phyloP scores from a whole-genome alignment of 2,113 vertebrate genomes.

The Rattus rattus region DNA sequence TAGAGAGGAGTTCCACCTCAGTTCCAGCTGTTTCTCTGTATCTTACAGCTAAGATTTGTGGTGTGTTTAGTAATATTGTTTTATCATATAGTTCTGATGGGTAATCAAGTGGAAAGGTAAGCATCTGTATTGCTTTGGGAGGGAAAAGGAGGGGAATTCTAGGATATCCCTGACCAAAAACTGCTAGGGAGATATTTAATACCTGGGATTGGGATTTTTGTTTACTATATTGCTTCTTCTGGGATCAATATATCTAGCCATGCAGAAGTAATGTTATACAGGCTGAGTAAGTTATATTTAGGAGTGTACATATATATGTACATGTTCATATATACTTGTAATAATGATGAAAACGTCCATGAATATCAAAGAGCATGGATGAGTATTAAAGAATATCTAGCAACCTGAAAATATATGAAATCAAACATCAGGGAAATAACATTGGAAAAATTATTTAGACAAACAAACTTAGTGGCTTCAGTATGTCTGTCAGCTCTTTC shows the following conservation, averaged over 20 bases:
- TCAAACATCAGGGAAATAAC: not conserved
- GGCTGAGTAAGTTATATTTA: not conserved
- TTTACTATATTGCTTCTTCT: not conserved
- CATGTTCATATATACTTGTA: not conserved
- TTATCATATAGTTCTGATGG: not conserved
- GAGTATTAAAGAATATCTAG: not conserved
- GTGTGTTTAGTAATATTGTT: not conserved
- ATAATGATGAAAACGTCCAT: not conserved
- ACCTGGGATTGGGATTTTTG: not conserved
- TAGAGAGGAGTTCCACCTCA: not conserved
- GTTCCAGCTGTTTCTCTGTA: not conserved
- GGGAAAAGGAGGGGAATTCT: not conserved
- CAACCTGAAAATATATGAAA: not conserved
- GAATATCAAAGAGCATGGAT: not conserved
- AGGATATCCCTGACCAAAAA: not conserved
- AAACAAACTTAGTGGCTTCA: not conserved
- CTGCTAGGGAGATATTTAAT: not conserved
- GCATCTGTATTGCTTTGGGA: not conserved
- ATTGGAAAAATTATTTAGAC: not conserved
- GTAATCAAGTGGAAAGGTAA: not conserved
- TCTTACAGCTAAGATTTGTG: not conserved
- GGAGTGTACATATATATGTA: not conserved
- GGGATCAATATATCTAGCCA: not conserved
- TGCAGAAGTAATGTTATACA: not conserved
- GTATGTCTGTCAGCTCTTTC: not conserved